Base-by-base conservation (phyloP, 2,797 vertebrate species). In the Momotus momota region DNA sequence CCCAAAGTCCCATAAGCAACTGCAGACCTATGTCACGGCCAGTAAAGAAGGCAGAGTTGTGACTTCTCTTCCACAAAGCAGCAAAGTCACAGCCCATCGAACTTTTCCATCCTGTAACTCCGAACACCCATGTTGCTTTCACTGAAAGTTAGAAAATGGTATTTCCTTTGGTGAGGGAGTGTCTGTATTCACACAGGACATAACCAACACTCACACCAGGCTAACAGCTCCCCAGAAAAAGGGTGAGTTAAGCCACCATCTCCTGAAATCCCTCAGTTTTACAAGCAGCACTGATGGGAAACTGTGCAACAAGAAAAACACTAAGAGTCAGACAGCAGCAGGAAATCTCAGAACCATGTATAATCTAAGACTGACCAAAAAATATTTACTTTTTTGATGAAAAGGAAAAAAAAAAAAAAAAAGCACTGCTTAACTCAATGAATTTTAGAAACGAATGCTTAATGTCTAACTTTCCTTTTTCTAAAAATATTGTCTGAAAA, bases 1-100 rank as follows among this genome's bases (percentile, higher is more conserved):
- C 96, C 94, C 94, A 71, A 80, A 96, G 92, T 93, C 97, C 94
- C 96, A 96, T 49, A 94, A 98, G 96, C 96, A 97, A 97, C 97
- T 97, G 95, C 46, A 95, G 93, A 70, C 93, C 95, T 85, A 80
- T 95, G 92, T 88, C 93, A 92, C 61, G 92, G 96, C 92, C 96
- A 93, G 93, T 64, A 77, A 90, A 93, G 86, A 58, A 79, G 93
- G 95, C 90, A 95, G 90, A 91, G 78, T 90, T 93, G 83, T 61
- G 88, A 94, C 49, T 96, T 94, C 86, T 94, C 71, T 58, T 90
- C 91, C 93, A 96, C 73, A 94, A 82, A 81, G 86, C 17, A 80
- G 80, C 86, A 88, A 97, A 97, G 94, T 95, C 93, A 95, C 78
- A 92, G 93, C 81, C 74, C 92, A 88, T 57, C 19, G 1, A 94